Evolutionary conservation across 1,140 invertebrate genomes (phyloP), one percentile per base, ranked within the genome.

Genomic region (Drosophila rhopaloa): DNA sequence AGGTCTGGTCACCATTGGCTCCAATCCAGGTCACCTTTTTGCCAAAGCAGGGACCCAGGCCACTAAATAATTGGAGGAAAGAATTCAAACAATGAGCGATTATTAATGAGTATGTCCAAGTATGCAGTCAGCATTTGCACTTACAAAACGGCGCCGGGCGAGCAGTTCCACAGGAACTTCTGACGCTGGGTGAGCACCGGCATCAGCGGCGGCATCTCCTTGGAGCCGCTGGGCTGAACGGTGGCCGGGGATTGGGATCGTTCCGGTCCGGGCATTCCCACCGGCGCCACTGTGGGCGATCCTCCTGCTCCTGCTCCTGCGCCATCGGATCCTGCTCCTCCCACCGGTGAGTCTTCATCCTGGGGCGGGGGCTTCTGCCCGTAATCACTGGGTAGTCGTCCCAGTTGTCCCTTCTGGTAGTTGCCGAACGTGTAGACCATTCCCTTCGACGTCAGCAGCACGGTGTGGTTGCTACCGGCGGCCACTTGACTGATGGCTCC

Each of bases 381-480:
- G 2, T 71, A 88, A 13, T 92, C 92, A 27, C 85, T 91, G 35
- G 92, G 91, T 55, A 92, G 16, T 72, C 98, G 94, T 6, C 97
- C 97, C n/a, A 99, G 93, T 78, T 98, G 97, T 47, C 97, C 97
- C 94, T 98, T 98, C 96, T 97, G 96, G 93, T 97, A 96, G 83
- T 95, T 96, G 47, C 98, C 98, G 93, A 98, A 99, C 0, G 98
- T 99, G 81, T 96, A 98, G 5, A 99, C 96, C 92, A 98, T 96
- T 5, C 98, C 98, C 79, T 96, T 96, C 43, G 95, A 93, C 14
- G 97, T 97, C n/a, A 99, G 93, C 16, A 99, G 93, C 1, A 97
- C 97, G 4, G 98, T 97, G 92, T 99, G 98, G 93, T 99, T 98
- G 86, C 97, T 98, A 4, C 98, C 98, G 60, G 98, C 97, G 5